Percentiles rank a stretch among this genome's conserved stretches.
phyloP scores from a whole-genome alignment of 2,113 vertebrate genomes.

The Tapirus terrestris region DNA sequence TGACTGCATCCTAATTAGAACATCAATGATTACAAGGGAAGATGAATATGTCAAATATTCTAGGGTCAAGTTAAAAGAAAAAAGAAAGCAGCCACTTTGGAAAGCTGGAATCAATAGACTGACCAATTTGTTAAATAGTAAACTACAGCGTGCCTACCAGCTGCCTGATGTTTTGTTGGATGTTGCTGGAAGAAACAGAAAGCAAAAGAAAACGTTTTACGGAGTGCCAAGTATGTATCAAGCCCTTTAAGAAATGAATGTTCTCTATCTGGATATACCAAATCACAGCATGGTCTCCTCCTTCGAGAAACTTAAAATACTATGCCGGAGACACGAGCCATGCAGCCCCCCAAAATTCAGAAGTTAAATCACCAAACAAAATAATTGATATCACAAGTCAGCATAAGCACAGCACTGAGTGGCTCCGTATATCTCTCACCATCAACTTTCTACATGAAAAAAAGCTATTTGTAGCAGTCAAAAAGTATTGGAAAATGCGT shows the following conservation, averaged over 20 bases:
- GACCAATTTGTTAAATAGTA: constrained; percentile 47
- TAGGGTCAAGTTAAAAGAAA: not conserved
- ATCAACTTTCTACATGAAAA: not conserved
- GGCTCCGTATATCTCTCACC: not conserved
- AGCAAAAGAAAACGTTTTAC: constrained; percentile 11
- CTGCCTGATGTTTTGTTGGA: not conserved
- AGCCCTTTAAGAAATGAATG: constrained; percentile 32
- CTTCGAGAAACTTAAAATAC: constrained; percentile 35
- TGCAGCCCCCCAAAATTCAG: not conserved
- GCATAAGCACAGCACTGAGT: not conserved
- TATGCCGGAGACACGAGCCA: not conserved
- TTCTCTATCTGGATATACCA: constrained; percentile 38
- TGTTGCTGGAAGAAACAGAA: constrained; percentile 50
- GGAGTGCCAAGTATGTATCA: constrained; percentile 37
- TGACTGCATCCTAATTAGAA: not conserved
- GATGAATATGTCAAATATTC: constrained; percentile 32
- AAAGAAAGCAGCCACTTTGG: not conserved
- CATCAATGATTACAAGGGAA: not conserved
- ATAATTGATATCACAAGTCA: constrained; percentile 13
- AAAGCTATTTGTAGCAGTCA: not conserved
- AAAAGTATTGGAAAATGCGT: constrained; percentile 9
- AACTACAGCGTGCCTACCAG: not conserved
- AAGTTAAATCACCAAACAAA: constrained; percentile 9
- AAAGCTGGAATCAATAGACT: constrained; percentile 55
- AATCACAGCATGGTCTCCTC: not conserved